These are phyloP conservation scores for Cacoxenus indagator DNA, from an alignment of 2,888 invertebrate species.

Conservation along the genomic window DNA sequence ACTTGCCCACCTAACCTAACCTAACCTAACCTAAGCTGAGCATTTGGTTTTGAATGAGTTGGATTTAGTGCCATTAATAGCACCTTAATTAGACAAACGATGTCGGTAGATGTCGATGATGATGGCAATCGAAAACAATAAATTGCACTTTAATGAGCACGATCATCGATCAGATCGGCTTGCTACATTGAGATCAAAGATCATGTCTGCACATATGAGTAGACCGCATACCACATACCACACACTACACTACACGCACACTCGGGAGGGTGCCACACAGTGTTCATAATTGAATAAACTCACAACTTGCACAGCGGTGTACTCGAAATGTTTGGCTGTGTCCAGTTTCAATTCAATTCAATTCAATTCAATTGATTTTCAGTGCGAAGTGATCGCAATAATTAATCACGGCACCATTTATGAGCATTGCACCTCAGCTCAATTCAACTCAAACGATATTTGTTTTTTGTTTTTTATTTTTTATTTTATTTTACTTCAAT, in stretches of 20 bases:
- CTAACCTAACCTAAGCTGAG: no score
- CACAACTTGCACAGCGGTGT: neutral
- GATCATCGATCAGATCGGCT: neutral
- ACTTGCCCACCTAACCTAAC: neutral
- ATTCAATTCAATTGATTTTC: slow-evolving; percentile 14
- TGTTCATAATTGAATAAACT: slow-evolving; percentile 14
- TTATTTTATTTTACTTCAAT: neutral
- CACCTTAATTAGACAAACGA: slow-evolving; percentile 48
- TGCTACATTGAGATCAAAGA: slow-evolving; percentile 7
- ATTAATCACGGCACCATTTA: slow-evolving; percentile 20
- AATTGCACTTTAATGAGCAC: slow-evolving; percentile 19
- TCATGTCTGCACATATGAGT: slow-evolving; percentile 5
- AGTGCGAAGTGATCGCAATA: slow-evolving; percentile 9
- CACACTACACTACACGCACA: neutral
- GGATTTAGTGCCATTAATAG: slow-evolving; percentile 42
- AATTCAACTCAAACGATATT: neutral
- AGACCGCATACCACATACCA: no score
- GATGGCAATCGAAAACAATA: slow-evolving; percentile 2
- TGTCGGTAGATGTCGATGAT: slow-evolving; percentile 30
- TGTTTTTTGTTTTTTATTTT: neutral
- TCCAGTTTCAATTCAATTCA: no score
- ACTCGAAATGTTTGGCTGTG: neutral
- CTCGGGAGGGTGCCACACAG: slow-evolving; percentile 7
- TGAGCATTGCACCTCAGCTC: neutral
- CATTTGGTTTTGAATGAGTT: neutral